phyloP scores from a whole-genome alignment of 2,888 invertebrate species.

The Bombyx huttoni region DNA sequence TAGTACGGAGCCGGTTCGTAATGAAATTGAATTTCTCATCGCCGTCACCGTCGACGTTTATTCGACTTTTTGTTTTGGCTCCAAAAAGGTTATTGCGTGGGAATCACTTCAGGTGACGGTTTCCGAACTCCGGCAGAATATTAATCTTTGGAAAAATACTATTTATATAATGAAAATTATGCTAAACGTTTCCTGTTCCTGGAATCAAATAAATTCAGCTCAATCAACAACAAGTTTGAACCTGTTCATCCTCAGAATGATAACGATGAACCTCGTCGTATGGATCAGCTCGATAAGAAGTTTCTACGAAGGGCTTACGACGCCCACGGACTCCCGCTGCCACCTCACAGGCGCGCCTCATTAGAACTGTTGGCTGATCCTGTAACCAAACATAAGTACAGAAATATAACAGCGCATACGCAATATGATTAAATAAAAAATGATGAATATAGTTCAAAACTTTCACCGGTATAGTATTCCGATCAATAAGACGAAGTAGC shows the following conservation, averaged over 20 bases:
- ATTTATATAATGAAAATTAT: slow-evolving; percentile 1
- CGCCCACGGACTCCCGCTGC: slow-evolving; percentile 39
- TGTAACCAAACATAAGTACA: slow-evolving; percentile 14
- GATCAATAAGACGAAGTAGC: slow-evolving; percentile 17
- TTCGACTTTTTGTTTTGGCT: slow-evolving; percentile 57
- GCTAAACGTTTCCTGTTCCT: background rate
- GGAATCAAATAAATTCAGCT: too few species aligned
- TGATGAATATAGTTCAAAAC: background rate
- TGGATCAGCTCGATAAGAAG: slow-evolving; percentile 26
- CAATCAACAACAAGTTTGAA: slow-evolving; percentile 11
- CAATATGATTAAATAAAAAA: background rate
- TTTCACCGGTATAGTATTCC: background rate
- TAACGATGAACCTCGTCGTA: slow-evolving; percentile 29
- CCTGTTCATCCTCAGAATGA: slow-evolving; percentile 48
- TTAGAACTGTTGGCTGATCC: slow-evolving; percentile 50
- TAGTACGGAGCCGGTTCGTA: slow-evolving; percentile 31
- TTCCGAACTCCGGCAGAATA: slow-evolving; percentile 38
- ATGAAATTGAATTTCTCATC: slow-evolving; percentile 59
- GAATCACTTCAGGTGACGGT: slow-evolving; percentile 60
- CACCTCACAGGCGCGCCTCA: slow-evolving; percentile 54
- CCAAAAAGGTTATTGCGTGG: slow-evolving; percentile 62
- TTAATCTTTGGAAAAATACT: slow-evolving; percentile 39
- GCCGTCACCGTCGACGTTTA: slow-evolving; percentile 40
- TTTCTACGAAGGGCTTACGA: slow-evolving; percentile 33
- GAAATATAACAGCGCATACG: background rate